Base-by-base conservation (phyloP, 2,113 vertebrate genomes). In the Benthochromis sp. region DNA sequence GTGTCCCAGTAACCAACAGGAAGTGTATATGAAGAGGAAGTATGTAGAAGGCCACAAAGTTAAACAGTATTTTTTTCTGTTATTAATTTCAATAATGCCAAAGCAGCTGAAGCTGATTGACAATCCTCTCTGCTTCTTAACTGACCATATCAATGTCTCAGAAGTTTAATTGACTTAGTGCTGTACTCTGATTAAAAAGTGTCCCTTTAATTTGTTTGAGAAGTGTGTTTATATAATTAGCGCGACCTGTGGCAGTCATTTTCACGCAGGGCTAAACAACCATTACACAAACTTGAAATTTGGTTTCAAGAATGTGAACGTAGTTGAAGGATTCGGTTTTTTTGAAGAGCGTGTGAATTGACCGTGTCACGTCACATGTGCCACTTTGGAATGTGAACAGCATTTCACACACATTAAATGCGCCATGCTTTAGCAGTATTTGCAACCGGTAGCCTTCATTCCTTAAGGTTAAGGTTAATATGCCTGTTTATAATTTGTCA, bases 361-460 rank as follows among this genome's bases (percentile, higher is more conserved):
- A 59, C 14, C 5, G 3, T 59, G 27, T 59, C 55, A 31, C 13
- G 5, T 59, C 61, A 66, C 31, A 12, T 66, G 31, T 36, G 16
- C 59, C 63, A 69, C 11, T 40, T 21, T 4, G 61, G 2, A 21
- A 21, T 40, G 63, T 69, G 63, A 69, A 38, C 31, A 40, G 19
- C 19, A 13, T 38, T 21, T 38, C 34, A 38, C 63, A 69, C 0
- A 12, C 14, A 19, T 36, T n/a, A 38, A 38, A n/a, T 66, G 34
- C 2, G 7, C 19, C 61, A 38, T 4, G 34, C 11, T 40, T 40
- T 40, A 21, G 63, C 36, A 1, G 63, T 13, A 12, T 8, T 69
- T 21, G 5, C 0, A 38, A 40, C 63, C 19, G 12, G 1, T 0
- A 69, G 19, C 63, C 4, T 69, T 40, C 63, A 13, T 69, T 69